Percentiles rank a stretch among this genome's conserved stretches.
Conservation (phyloP, 1,140 invertebrate species). For the Elymnias hypermnestra region DNA sequence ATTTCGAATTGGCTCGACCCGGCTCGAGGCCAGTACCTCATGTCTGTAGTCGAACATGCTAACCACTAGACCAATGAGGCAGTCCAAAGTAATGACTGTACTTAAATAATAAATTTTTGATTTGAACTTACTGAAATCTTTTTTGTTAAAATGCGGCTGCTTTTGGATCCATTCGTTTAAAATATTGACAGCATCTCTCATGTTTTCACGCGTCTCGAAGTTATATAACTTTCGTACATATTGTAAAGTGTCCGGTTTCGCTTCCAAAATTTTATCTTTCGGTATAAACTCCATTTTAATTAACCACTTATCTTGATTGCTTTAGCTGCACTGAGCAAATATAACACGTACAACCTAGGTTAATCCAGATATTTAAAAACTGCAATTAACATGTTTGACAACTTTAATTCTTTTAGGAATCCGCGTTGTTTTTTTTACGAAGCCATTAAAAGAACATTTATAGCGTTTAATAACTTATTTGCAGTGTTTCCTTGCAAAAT, state of each 20-base stretch:
- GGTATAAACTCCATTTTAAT: conserved; percentile 19
- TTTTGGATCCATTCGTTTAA: conserved; percentile 27
- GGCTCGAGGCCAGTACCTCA: too few species aligned
- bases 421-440: not conserved
- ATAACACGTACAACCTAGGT: not conserved
- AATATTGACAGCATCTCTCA: conserved; percentile 23
- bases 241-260: conserved; percentile 15
- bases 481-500: too few species aligned
- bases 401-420: not conserved
- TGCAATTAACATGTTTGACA: not conserved
- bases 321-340: conserved; percentile 4
- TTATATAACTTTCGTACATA: conserved; percentile 15
- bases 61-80: too few species aligned
- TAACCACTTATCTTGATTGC: conserved; percentile 6
- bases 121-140: conserved; percentile 33
- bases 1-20: too few species aligned
- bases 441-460: too few species aligned
- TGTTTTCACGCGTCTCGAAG: conserved; percentile 19
- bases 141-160: conserved; percentile 29
- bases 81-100: too few species aligned
- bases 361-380: not conserved
- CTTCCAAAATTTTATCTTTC: conserved; percentile 7
- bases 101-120: too few species aligned
- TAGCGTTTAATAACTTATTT: too few species aligned
- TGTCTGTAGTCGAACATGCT: too few species aligned